Percentiles rank a stretch among this genome's conserved stretches.
Evolutionary conservation across 2,888 invertebrate genomes (phyloP).

Genomic region (Zootermopsis nevadensis): DNA sequence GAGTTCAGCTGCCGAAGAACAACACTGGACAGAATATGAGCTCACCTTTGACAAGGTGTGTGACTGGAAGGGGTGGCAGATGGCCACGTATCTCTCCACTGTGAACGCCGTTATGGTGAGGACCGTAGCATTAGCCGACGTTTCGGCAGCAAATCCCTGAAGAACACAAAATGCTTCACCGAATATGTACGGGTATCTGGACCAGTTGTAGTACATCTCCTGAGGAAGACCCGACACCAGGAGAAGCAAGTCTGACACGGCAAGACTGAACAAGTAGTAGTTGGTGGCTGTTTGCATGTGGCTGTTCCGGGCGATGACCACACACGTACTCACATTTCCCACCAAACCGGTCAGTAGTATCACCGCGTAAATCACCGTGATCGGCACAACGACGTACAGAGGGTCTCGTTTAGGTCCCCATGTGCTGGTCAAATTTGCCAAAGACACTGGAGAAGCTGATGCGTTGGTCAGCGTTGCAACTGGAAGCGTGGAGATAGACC

Average conservation of each 20-base stretch:
- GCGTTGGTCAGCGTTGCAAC: neutral
- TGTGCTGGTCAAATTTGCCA: constrained; percentile 22
- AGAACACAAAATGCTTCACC: constrained; percentile 83
- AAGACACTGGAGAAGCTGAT: neutral
- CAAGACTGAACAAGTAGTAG: constrained; percentile 83
- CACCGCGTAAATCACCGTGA: constrained; percentile 75
- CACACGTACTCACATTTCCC: constrained; percentile 82
- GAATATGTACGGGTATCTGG: constrained; percentile 78
- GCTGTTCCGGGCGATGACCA: constrained; percentile 79
- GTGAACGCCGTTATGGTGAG: constrained; percentile 73
- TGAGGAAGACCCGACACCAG: constrained; percentile 82
- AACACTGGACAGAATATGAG: neutral
- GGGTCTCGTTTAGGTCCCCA: constrained; percentile 69
- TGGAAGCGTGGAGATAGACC: neutral
- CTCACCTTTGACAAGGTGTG: constrained; percentile 82
- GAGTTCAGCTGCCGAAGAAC: neutral
- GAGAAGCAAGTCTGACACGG: constrained; percentile 80
- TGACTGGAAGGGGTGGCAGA: constrained; percentile 78
- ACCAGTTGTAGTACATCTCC: constrained; percentile 82
- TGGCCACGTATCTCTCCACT: constrained; percentile 68
- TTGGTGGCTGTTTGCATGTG: constrained; percentile 89
- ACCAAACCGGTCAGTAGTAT: constrained; percentile 80
- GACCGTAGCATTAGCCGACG: constrained; percentile 66
- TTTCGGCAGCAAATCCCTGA: constrained; percentile 74
- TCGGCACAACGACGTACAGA: constrained; percentile 71